Evolutionary conservation across 1,140 invertebrate species (phyloP), one percentile per base, ranked within the genome.

Genomic region (Zaprionus kolodkinae): DNA sequence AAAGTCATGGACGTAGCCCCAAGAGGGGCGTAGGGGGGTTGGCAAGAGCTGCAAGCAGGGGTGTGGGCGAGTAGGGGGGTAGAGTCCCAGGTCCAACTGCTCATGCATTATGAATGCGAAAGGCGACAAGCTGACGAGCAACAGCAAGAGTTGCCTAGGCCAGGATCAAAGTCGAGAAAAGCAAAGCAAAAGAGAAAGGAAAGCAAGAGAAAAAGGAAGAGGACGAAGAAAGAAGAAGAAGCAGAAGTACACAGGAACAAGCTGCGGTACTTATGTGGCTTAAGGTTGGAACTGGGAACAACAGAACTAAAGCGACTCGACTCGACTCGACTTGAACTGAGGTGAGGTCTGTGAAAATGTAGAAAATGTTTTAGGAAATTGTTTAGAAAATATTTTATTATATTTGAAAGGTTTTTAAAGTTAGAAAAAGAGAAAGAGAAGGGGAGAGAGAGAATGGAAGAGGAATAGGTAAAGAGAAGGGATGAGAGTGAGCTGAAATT

Each of bases 91-190:
- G 21, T 21, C n/a, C 45, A 25, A 6, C 13, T 30, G 25, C 60
- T 63, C 52, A 70, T 74, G 66, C 72, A 74, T 74, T 74, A 70
- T 74, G 60, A 70, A 70, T 70, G 59, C 50, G 13, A 27, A 33
- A 17, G 4, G n/a, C 36, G 50, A n/a, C 33, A 48, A 17, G 33
- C 12, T 36, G 36, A 55, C 15, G 38, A 40, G 38, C 38, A 30
- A 30, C 27, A 6, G 6, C 27, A 30, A 30, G 38, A 40, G 38
- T 40, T 40, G 38, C 1, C 38, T 40, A 40, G 38, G 38, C 0
- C 13, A 40, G 38, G 38, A 13, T 40, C 38, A 30, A 30, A 30
- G 27, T 30, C 6, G 38, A n/a, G 38, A n/a, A n/a, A n/a, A n/a
- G n/a, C 38, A 40, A 40, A n/a, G 13, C n/a, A 13, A n/a, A 40